Evolutionary conservation across 2,113 vertebrate species (phyloP), one percentile per base, ranked within the genome.

Genomic region (Galbula dea): DNA sequence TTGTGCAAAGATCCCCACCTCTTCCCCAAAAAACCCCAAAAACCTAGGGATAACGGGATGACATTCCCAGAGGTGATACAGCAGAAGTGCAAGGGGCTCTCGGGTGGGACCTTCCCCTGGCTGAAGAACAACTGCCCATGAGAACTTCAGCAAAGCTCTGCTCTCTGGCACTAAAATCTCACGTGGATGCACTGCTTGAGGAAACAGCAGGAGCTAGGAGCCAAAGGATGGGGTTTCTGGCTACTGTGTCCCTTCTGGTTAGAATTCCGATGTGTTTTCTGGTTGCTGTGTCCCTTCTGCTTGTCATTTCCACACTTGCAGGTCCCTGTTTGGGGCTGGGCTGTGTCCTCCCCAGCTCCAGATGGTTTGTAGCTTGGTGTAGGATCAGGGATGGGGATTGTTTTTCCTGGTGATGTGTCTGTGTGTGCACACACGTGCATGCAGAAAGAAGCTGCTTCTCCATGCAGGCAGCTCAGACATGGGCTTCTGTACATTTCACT

Each of bases 61-160:
- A 7, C 7, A 2, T n/a, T 32, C n/a, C 57, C 21, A 0, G 51
- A 2, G 48, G 27, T 4, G 3, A 1, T 11, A 18, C 32, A 2
- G 63, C 9, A 7, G 12, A 27, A 3, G 66, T 55, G 36, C 34
- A 3, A 24, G 72, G 68, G 29, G 30, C 41, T 66, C 62, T 1
- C 3, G 12, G 67, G 3, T 18, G 26, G 61, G 54, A 45, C 30
- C 32, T 12, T 30, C 32, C 36, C 10, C 6, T 1, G 5, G 11
- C 1, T 21, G 46, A 39, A 46, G 58, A 30, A 3, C 19, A 43
- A 24, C n/a, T 51, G 19, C 66, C 62, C 37, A 0, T 1, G 7
- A 63, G 66, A 65, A 95, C 69, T 76, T 89, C 2, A 6, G 61
- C 69, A 1, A 17, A 95, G 81, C 6, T 34, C 91, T 3, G 41